A percentile compares a stretch with the other conserved stretches of the same genome.
Evolutionary conservation across 2,888 invertebrate genomes (phyloP).

Genomic region (Scaptomyza caliginosa): DNA sequence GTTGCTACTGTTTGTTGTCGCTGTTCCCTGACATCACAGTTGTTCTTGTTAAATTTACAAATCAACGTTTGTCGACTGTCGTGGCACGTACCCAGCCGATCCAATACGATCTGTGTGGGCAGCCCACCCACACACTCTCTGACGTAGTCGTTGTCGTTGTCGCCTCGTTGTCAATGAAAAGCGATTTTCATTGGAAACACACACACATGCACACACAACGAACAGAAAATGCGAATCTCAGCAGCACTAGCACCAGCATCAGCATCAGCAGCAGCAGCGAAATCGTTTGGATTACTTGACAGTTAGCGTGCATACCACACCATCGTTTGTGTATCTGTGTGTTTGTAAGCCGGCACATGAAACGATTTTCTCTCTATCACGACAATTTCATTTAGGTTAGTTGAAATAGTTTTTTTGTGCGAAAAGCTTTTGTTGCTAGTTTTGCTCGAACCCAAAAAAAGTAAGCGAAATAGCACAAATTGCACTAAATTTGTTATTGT

Average conservation of each 20-base stretch:
- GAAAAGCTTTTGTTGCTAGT: constrained; percentile 29
- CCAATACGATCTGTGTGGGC: constrained; percentile 40
- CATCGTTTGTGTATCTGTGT: constrained; percentile 10
- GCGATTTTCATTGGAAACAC: constrained; percentile 68
- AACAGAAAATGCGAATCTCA: constrained; percentile 14
- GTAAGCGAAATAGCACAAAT: constrained; percentile 37
- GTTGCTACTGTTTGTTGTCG: constrained; percentile 9
- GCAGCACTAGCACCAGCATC: constrained; percentile 2
- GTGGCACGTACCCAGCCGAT: constrained; percentile 49
- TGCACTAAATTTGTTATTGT: constrained; percentile 60
- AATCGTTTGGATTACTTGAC: constrained; percentile 63
- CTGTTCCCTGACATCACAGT: constrained; percentile 8
- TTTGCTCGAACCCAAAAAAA: constrained; percentile 13
- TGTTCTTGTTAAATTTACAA: constrained; percentile 48
- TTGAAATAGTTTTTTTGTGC: constrained; percentile 47
- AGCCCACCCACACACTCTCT: constrained; percentile 21
- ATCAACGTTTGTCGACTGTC: constrained; percentile 47
- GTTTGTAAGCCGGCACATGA: constrained; percentile 48
- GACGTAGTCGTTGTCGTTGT: constrained; percentile 22
- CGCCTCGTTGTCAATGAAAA: constrained; percentile 65
- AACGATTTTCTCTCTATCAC: constrained; percentile 36
- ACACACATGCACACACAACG: constrained; percentile 39
- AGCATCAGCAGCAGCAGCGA: constrained; percentile 38
- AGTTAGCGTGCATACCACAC: constrained; percentile 32
- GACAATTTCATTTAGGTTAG: constrained; percentile 42